Evolutionary conservation across 1,140 invertebrate species (phyloP).

Genomic region (Drosophila nigrodunni): DNA sequence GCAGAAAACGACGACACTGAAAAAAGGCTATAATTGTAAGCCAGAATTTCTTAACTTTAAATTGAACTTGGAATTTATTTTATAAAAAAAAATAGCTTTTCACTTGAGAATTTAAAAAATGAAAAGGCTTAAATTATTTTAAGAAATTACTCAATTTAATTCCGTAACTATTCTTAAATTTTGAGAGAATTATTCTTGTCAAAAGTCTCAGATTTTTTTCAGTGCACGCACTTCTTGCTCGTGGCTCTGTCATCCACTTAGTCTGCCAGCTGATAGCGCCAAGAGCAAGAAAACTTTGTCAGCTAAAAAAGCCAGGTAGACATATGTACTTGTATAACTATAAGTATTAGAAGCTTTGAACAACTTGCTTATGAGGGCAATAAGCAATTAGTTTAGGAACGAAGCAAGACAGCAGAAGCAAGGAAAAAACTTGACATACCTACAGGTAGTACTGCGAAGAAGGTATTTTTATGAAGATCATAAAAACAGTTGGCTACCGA

Average conservation of each 20-base stretch:
- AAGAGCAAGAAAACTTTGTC: neutral
- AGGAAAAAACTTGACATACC: neutral
- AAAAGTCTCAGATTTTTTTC: no score
- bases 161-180: no score
- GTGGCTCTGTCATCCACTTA: neutral
- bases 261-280: constrained; percentile 2
- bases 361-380: constrained; percentile 4
- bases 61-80: no score
- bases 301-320: constrained; percentile 7
- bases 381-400: constrained; percentile 18
- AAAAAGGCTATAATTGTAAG: no score
- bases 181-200: no score
- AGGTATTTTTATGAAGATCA: neutral
- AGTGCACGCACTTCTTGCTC: constrained; percentile 53
- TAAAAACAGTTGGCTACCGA: neutral
- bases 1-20: constrained; percentile 23
- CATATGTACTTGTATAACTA: neutral
- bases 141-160: no score
- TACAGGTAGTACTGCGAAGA: neutral
- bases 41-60: no score
- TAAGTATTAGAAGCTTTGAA: neutral
- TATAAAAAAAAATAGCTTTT: no score
- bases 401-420: neutral
- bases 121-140: no score
- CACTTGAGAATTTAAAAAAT: no score